phyloP scores from a whole-genome alignment of 2,113 vertebrate genomes.

The Micromys minutus region DNA sequence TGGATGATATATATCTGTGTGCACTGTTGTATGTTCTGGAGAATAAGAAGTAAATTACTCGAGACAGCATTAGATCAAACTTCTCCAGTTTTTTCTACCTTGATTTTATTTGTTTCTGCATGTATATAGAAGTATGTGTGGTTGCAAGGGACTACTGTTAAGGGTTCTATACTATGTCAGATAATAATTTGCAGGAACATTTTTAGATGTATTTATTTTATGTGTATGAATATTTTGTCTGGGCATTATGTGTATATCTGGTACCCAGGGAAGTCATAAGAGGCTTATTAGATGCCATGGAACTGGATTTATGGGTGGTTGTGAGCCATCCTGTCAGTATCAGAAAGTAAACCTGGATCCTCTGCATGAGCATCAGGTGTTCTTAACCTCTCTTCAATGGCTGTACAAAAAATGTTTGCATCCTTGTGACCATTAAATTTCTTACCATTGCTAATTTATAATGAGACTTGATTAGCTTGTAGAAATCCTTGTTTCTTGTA shows the following conservation, averaged over 20 bases:
- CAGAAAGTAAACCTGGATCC: background rate
- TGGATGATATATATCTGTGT: background rate
- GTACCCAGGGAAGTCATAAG: background rate
- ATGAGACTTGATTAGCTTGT: background rate
- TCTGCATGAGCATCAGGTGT: background rate
- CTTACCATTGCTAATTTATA: conserved; percentile 4
- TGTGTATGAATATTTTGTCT: background rate
- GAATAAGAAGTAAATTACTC: background rate
- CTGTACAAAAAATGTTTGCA: background rate
- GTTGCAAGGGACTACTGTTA: background rate
- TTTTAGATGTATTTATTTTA: background rate
- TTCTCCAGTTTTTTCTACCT: background rate
- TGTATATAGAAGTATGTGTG: background rate
- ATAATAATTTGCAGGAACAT: background rate
- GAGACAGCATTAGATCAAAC: background rate
- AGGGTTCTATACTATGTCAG: background rate
- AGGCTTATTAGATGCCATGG: background rate
- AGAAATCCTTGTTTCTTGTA: background rate
- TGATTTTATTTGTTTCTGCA: background rate
- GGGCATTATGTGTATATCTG: no score
- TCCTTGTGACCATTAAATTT: background rate
- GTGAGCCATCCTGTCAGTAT: background rate
- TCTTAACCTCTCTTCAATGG: background rate
- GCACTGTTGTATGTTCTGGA: background rate
- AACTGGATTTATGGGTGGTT: background rate